Conservation (phyloP, 2,888 invertebrate genomes). For the Poecilobothrus nobilitatus region DNA sequence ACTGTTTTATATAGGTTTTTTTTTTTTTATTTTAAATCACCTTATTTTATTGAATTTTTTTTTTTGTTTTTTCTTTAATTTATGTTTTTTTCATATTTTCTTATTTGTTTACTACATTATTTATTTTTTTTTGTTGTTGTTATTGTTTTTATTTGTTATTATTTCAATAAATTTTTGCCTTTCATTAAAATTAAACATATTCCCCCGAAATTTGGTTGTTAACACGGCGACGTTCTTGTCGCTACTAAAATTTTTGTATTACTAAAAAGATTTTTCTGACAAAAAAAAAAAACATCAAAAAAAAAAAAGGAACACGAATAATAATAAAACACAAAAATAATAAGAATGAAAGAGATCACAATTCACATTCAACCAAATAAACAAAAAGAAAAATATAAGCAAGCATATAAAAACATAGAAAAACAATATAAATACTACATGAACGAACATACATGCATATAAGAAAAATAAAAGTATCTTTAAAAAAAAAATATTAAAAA, state of each 20-base stretch:
- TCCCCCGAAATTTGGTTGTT: conserved; percentile 29
- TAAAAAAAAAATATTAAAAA: no score
- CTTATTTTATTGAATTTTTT: no score
- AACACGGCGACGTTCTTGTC: conserved; percentile 43
- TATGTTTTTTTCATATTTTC: no score
- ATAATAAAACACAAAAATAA: background rate
- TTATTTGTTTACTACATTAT: background rate
- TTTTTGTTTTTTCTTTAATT: no score
- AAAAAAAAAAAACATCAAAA: background rate
- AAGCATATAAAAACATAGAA: background rate
- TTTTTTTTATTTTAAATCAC: background rate
- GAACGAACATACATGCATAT: no score
- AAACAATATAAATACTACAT: background rate
- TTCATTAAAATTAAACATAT: conserved; percentile 12
- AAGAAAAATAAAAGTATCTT: no score
- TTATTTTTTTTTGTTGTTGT: conserved; percentile 13
- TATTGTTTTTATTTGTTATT: conserved; percentile 1
- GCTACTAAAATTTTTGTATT: conserved; percentile 37
- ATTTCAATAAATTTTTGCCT: no score
- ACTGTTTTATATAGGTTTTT: no score
- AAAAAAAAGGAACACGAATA: background rate
- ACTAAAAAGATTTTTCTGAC: conserved; percentile 22
- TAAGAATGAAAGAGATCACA: background rate
- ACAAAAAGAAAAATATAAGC: no score
- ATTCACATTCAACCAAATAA: background rate